A percentile compares a stretch with the other conserved stretches of the same genome.
phyloP scores from a whole-genome alignment of 2,797 vertebrate genomes.

The Xerus rutilus region DNA sequence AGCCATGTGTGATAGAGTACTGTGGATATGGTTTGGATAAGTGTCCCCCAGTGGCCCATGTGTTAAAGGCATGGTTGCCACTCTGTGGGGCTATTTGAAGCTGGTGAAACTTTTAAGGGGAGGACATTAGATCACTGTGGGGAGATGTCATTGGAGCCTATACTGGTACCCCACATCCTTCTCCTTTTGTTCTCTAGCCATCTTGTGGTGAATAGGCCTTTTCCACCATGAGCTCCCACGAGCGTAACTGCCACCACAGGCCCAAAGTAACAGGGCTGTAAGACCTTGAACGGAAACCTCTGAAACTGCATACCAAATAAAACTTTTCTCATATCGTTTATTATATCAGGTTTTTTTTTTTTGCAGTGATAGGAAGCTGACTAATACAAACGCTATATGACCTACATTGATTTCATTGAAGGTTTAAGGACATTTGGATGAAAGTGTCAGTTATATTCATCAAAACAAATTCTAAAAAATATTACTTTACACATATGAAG shows the following conservation, averaged over 20 bases:
- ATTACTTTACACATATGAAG: background rate
- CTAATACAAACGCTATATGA: background rate
- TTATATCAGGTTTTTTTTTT: background rate
- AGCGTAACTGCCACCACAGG: background rate
- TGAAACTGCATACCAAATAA: background rate
- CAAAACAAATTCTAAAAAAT: conserved; percentile 14
- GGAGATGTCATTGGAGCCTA: too few species aligned
- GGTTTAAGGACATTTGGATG: background rate
- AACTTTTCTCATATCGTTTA: background rate
- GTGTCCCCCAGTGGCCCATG: background rate
- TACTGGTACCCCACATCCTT: background rate
- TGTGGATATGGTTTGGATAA: background rate
- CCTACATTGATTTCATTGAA: conserved; percentile 25
- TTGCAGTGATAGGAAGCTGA: background rate
- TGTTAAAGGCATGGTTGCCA: background rate
- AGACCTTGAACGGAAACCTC: background rate
- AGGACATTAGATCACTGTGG: background rate
- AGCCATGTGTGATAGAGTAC: background rate
- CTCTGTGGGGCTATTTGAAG: background rate
- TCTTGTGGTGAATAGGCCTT: background rate
- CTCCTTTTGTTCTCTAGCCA: background rate
- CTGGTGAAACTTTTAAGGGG: background rate
- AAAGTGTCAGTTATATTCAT: background rate
- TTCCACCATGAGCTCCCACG: background rate
- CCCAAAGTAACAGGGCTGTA: background rate